A percentile compares a stretch with the other conserved stretches of the same genome.
phyloP scores from a whole-genome alignment of 1,140 invertebrate genomes.

The Thereuonema tuberculata region DNA sequence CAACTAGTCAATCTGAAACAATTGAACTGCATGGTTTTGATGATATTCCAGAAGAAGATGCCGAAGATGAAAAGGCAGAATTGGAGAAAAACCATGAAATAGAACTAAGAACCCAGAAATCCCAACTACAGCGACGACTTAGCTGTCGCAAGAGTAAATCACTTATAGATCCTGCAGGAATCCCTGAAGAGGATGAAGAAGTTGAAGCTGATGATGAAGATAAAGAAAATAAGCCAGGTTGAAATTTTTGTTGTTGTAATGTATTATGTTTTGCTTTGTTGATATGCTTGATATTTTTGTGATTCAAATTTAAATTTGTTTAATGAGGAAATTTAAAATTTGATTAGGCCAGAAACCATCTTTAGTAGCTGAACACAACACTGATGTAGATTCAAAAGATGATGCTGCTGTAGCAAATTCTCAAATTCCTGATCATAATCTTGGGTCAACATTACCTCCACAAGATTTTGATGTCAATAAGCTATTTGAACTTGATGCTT shows the following conservation, averaged over 20 bases:
- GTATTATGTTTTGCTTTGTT: no score
- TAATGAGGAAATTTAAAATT: no score
- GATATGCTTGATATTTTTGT: no score
- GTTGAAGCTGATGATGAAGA: constrained; percentile 5
- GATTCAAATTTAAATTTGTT: no score
- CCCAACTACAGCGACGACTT: background rate
- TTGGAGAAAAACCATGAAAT: no score
- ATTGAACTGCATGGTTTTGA: constrained; percentile 87
- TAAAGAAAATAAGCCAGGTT: background rate
- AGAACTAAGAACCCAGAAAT: constrained; percentile 3
- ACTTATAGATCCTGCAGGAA: constrained; percentile 14
- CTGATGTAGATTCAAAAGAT: no score
- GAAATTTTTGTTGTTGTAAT: background rate
- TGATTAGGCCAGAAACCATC: no score
- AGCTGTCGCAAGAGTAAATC: constrained; percentile 9
- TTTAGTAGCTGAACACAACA: no score
- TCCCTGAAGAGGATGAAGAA: constrained; percentile 12
- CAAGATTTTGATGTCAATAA: constrained; percentile 54
- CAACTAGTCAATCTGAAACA: constrained; percentile 77
- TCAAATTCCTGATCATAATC: no score
- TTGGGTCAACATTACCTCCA: no score
- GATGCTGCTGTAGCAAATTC: no score
- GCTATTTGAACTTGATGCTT: constrained; percentile 49
- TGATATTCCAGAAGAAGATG: constrained; percentile 42
- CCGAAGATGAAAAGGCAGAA: constrained; percentile 9